These are phyloP conservation scores for Pithys albifrons DNA, from an alignment of 2,113 vertebrate genomes.

Conservation along the genomic window DNA sequence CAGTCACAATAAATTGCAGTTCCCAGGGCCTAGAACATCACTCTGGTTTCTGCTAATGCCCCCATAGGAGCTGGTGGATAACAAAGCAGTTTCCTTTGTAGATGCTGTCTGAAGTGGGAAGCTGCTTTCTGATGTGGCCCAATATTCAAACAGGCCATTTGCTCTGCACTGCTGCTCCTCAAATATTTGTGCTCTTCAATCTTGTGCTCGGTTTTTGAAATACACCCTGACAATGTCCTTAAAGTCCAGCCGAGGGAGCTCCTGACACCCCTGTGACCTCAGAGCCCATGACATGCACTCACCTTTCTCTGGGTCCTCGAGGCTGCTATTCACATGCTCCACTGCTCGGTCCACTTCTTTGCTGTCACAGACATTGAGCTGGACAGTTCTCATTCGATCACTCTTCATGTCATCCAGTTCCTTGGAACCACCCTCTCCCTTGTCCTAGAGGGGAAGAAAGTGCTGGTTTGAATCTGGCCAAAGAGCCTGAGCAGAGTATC, in stretches of 20 bases:
- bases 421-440: constrained; percentile 73
- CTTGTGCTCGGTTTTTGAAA: neutral
- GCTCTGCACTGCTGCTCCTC: neutral
- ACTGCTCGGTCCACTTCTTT: constrained; percentile 73
- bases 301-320: constrained; percentile 77
- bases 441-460: constrained; percentile 63
- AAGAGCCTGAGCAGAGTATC: neutral
- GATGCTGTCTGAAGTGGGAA: neutral
- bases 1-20: neutral
- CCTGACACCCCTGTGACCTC: neutral
- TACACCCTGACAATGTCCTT: neutral
- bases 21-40: neutral
- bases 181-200: neutral
- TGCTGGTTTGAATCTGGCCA: neutral
- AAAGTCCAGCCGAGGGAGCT: neutral
- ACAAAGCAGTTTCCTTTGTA: neutral
- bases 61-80: neutral
- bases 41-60: neutral
- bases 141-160: neutral
- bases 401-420: constrained; percentile 78
- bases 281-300: neutral
- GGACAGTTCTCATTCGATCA: constrained; percentile 75
- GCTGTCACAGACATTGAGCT: constrained; percentile 77
- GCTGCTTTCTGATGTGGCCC: neutral
- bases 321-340: constrained; percentile 47